Base-by-base conservation (phyloP, 2,888 invertebrate genomes). In the Xestia c-nigrum region DNA sequence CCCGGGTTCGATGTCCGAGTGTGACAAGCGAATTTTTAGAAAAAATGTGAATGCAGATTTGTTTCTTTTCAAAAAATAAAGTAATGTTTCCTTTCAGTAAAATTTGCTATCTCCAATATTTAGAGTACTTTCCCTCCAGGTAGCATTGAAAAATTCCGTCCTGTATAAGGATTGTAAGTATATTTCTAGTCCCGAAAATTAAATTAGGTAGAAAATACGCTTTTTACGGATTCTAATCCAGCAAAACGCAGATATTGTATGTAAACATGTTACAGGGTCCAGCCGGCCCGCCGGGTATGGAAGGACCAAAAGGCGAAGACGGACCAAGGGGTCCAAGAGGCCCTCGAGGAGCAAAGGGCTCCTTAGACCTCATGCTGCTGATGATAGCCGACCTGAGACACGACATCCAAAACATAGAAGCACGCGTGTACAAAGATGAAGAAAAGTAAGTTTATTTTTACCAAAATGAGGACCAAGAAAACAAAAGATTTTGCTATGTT, bases 381-480 rank as follows among this genome's bases (percentile, higher is more conserved):
- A 94, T 98, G 87, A 92, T 98, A 82, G 97, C 98, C 5, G 98
- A 98, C 88, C 92, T 98, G 52, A 94, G 97, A 74, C 97, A 97
- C 83, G 97, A 97, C 87, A 97, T 98, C 80, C 96, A 97, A 68
- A 97, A 97, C 88, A 92, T 98, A 59, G 97, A 98, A 89, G 94
- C 97, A 43, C 95, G 93, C 86, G 97, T 98, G 5, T 98, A 97
- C 85, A 92, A 92, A 71, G 96, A 97, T 69, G 97, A 97, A 2
- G 97, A 97, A 90, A 87, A 88, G 91, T 91, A 70, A 85, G 90
- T 84, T 43, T 16, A 0, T 40, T 64, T 12, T 14, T 38, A 12
- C 55, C 24, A 14, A 55, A 12, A n/a, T n/a, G 55, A 55, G n/a
- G 12, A n/a, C 9, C 21, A 10, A n/a, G 10, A n/a, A n/a, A n/a